Conservation (phyloP, 2,888 invertebrate genomes). For the Polyommatus iphigenia region DNA sequence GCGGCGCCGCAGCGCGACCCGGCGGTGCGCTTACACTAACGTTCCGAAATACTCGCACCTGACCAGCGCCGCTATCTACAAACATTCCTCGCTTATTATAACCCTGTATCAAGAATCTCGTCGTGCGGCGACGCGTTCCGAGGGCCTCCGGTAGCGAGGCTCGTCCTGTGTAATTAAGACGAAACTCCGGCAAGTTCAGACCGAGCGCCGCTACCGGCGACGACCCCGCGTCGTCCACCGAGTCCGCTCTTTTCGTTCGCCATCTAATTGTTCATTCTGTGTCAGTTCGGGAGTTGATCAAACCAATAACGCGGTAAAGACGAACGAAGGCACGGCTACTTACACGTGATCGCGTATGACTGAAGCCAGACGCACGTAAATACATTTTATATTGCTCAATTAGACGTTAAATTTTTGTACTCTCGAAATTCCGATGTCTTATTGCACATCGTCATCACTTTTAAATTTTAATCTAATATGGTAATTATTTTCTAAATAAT, state of each 20-base stretch:
- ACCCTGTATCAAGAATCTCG: slow-evolving; percentile 66
- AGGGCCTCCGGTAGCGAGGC: neutral
- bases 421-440: slow-evolving; percentile 79
- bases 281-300: slow-evolving; percentile 44
- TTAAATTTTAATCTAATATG: slow-evolving; percentile 52
- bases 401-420: slow-evolving; percentile 75
- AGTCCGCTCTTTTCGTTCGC: slow-evolving; percentile 41
- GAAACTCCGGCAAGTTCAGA: neutral
- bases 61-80: slow-evolving; percentile 55
- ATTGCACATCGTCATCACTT: slow-evolving; percentile 73
- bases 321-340: slow-evolving; percentile 79
- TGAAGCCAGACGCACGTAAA: slow-evolving; percentile 76
- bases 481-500: slow-evolving; percentile 76
- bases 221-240: neutral
- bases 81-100: slow-evolving; percentile 55
- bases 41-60: slow-evolving; percentile 70
- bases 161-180: slow-evolving; percentile 2
- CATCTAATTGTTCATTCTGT: slow-evolving; percentile 45
- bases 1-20: neutral
- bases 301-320: slow-evolving; percentile 59
- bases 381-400: slow-evolving; percentile 66
- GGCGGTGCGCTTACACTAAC: slow-evolving; percentile 21
- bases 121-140: slow-evolving; percentile 43
- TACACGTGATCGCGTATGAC: slow-evolving; percentile 62
- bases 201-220: neutral